Percentiles rank a stretch among this genome's conserved stretches.
phyloP scores from a whole-genome alignment of 2,113 vertebrate species.

The Romanogobio albipinnatus region DNA sequence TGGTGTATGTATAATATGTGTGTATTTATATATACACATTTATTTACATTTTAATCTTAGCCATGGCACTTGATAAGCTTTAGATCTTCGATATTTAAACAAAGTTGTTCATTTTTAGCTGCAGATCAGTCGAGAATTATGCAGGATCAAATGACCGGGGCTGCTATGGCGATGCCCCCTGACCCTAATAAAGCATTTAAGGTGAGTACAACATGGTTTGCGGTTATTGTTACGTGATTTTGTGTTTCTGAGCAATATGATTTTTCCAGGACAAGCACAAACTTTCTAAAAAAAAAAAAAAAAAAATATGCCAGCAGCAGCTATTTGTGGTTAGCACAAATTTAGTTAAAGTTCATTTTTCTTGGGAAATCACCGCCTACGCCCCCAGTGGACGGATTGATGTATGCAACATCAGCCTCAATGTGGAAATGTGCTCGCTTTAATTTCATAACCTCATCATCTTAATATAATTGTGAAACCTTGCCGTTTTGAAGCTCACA shows the following conservation, averaged over 20 bases:
- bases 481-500: neutral
- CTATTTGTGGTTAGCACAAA: neutral
- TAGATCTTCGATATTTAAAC: neutral
- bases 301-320: neutral
- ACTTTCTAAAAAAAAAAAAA: neutral
- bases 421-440: neutral
- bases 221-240: neutral
- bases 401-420: neutral
- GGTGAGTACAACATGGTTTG: constrained; percentile 62
- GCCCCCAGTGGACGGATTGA: neutral
- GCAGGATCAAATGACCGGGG: constrained; percentile 82
- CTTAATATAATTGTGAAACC: neutral
- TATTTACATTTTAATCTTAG: too few relatives aligned
- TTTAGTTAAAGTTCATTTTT: neutral
- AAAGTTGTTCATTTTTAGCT: constrained; percentile 61
- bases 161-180: constrained; percentile 76
- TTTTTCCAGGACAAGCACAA: neutral
- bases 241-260: neutral
- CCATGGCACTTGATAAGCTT: neutral
- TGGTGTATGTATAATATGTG: too few relatives aligned
- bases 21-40: too few relatives aligned
- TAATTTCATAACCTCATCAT: constrained; percentile 26
- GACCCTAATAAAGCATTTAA: constrained; percentile 85
- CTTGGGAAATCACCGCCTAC: neutral
- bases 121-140: constrained; percentile 78